A percentile compares a stretch with the other conserved stretches of the same genome.
Conservation (phyloP, 2,888 invertebrate species). For the Campoplex nolae region DNA sequence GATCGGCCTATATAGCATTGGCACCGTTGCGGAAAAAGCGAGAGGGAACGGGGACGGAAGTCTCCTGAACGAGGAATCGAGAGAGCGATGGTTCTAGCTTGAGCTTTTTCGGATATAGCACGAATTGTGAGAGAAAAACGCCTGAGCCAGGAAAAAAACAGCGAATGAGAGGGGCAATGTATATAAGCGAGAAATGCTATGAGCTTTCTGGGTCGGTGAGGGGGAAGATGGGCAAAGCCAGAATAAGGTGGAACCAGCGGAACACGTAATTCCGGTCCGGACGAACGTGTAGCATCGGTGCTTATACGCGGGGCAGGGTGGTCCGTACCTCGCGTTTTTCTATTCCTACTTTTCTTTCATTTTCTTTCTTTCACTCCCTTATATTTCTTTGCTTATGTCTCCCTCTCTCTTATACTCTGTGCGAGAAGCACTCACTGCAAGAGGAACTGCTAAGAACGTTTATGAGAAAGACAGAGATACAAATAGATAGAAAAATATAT, state of each 20-base stretch:
- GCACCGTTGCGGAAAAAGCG: conserved; percentile 13
- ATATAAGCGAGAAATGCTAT: conserved; percentile 49
- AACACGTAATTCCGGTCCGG: conserved; percentile 66
- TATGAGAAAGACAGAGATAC: conserved; percentile 42
- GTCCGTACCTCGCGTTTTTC: conserved; percentile 24
- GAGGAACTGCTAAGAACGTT: conserved; percentile 27
- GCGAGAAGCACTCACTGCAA: conserved; percentile 17
- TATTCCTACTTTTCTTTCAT: neutral
- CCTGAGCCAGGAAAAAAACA: conserved; percentile 6
- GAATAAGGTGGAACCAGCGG: conserved; percentile 47
- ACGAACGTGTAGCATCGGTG: conserved; percentile 53
- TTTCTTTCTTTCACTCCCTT: neutral
- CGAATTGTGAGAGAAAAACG: conserved; percentile 47
- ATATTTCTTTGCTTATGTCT: neutral
- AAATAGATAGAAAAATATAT: conserved; percentile 29
- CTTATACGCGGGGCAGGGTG: conserved; percentile 30
- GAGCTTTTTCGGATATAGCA: conserved; percentile 42
- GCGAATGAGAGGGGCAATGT: neutral
- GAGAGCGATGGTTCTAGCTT: conserved; percentile 61
- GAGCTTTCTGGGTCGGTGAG: conserved; percentile 42
- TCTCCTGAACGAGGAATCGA: conserved; percentile 60
- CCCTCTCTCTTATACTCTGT: conserved; percentile 2
- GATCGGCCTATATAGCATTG: conserved; percentile 37
- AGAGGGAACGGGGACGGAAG: conserved; percentile 36
- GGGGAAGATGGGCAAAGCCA: conserved; percentile 46